Conservation (phyloP, 1,140 invertebrate genomes). For the Tribolium castaneum region DNA sequence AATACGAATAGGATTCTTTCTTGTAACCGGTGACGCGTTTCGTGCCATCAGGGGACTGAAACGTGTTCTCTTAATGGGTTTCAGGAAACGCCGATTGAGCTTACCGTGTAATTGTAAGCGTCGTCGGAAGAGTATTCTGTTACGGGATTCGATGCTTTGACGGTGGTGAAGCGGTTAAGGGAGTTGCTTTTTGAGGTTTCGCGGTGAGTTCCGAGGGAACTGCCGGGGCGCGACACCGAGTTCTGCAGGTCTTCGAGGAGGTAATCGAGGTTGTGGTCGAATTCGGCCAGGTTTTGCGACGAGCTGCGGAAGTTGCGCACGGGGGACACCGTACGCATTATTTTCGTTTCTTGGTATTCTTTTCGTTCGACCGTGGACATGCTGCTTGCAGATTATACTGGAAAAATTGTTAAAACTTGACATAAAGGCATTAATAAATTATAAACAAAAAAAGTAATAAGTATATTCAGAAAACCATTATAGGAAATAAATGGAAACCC, state of each 20-base stretch:
- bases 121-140: slow-evolving; percentile 61
- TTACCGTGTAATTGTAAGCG: slow-evolving; percentile 59
- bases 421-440: not conserved
- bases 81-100: slow-evolving; percentile 10
- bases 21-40: slow-evolving; percentile 58
- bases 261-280: slow-evolving; percentile 62
- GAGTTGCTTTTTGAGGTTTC: slow-evolving; percentile 55
- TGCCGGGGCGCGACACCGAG: slow-evolving; percentile 60
- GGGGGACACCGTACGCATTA: slow-evolving; percentile 57
- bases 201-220: slow-evolving; percentile 53
- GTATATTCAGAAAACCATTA: too few species aligned
- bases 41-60: slow-evolving; percentile 59
- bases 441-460: not conserved
- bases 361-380: slow-evolving; percentile 60
- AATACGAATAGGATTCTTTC: slow-evolving; percentile 60
- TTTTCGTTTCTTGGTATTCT: slow-evolving; percentile 60
- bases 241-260: slow-evolving; percentile 62
- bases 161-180: slow-evolving; percentile 53
- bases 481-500: too few species aligned
- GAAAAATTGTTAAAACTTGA: not conserved
- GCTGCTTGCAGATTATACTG: slow-evolving; percentile 30
- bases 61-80: not conserved
- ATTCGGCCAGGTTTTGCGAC: slow-evolving; percentile 58
- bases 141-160: slow-evolving; percentile 58
- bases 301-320: slow-evolving; percentile 51